A percentile compares a stretch with the other conserved stretches of the same genome.
Evolutionary conservation across 2,888 invertebrate genomes (phyloP).

Genomic region (Scrobipalpa costella): DNA sequence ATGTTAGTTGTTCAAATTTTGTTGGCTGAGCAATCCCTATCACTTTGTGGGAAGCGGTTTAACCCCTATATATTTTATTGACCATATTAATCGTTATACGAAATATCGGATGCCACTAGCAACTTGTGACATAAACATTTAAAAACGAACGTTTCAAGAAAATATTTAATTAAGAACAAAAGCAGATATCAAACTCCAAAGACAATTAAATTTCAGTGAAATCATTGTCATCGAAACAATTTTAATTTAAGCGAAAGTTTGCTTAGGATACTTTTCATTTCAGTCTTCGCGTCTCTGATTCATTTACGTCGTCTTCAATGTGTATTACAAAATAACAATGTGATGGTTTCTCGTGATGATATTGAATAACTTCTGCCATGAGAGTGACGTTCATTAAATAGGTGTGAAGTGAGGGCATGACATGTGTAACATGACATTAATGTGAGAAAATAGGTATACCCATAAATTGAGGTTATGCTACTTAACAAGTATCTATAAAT

Average conservation of each 20-base stretch:
- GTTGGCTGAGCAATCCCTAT: too few species aligned
- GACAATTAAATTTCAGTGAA: not conserved
- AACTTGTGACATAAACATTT: not conserved
- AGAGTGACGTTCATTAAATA: not conserved
- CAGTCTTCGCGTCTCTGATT: not conserved
- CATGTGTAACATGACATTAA: not conserved
- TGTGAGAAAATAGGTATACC: not conserved
- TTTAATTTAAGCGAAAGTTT: not conserved
- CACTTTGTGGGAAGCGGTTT: too few species aligned
- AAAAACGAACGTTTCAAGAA: not conserved
- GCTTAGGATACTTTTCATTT: not conserved
- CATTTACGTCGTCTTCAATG: not conserved
- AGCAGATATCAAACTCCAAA: not conserved
- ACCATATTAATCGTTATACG: too few species aligned
- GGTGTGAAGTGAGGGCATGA: slow-evolving; percentile 3
- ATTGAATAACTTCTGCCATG: slow-evolving; percentile 1
- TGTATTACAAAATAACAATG: not conserved
- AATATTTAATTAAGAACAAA: not conserved
- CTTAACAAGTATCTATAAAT: not conserved
- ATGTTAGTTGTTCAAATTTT: too few species aligned
- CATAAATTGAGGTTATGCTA: not conserved
- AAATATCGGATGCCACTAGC: too few species aligned
- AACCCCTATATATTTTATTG: too few species aligned
- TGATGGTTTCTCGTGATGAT: not conserved
- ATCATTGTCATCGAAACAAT: not conserved